Conservation (phyloP, 1,140 invertebrate species). For the Colletes gigas region DNA sequence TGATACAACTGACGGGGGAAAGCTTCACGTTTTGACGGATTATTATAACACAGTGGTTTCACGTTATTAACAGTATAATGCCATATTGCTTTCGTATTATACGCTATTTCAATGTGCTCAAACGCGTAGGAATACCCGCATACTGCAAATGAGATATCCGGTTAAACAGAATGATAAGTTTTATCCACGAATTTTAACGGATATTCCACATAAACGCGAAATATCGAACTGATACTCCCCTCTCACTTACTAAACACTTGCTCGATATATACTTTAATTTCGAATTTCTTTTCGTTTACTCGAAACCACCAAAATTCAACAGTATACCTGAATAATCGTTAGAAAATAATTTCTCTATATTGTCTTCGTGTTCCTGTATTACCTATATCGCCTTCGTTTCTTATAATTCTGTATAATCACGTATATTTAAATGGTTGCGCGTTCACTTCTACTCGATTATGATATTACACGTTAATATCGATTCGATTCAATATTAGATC, state of each 20-base stretch:
- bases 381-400: no score
- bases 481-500: background rate
- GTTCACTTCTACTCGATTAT: no score
- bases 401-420: no score
- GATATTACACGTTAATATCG: background rate
- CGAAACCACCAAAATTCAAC: no score
- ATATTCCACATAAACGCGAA: background rate
- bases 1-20: slow-evolving; percentile 56
- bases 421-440: no score
- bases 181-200: slow-evolving; percentile 35
- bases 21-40: slow-evolving; percentile 65
- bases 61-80: slow-evolving; percentile 65
- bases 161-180: slow-evolving; percentile 47
- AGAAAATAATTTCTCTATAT: no score
- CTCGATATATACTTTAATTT: no score
- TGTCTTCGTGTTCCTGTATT: no score
- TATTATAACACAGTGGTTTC: slow-evolving; percentile 67
- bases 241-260: background rate
- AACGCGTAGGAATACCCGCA: slow-evolving; percentile 56
- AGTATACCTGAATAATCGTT: no score
- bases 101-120: slow-evolving; percentile 59
- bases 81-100: slow-evolving; percentile 59
- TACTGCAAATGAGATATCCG: slow-evolving; percentile 58
- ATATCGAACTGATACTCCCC: background rate
- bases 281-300: background rate